Evolutionary conservation across 2,888 invertebrate genomes (phyloP).

Genomic region (Chalcosyrphus nemorum): DNA sequence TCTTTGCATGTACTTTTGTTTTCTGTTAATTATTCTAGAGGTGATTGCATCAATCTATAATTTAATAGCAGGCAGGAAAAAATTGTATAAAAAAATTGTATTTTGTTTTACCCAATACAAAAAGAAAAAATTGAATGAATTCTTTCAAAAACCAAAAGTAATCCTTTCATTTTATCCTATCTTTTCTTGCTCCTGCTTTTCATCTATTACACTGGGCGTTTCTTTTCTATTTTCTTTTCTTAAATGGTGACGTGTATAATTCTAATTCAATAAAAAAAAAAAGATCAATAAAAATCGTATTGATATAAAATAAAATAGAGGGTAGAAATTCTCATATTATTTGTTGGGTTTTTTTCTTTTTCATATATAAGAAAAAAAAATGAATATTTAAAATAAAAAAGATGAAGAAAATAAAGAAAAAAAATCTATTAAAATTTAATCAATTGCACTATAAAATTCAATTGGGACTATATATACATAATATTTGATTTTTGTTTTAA

Average conservation of each 20-base stretch:
- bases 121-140: slow-evolving; percentile 17
- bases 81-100: neutral
- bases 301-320: slow-evolving; percentile 57
- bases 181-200: slow-evolving; percentile 14
- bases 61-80: slow-evolving; percentile 1
- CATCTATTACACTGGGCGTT: slow-evolving; percentile 40
- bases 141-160: slow-evolving; percentile 47
- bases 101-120: slow-evolving; percentile 11
- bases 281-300: neutral
- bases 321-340: slow-evolving; percentile 51
- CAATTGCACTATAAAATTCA: slow-evolving; percentile 77
- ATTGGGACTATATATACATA: slow-evolving; percentile 74
- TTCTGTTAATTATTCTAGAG: slow-evolving; percentile 52
- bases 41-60: slow-evolving; percentile 33
- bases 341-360: slow-evolving; percentile 1
- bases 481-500: slow-evolving; percentile 23
- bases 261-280: slow-evolving; percentile 30
- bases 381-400: slow-evolving; percentile 11
- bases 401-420: slow-evolving; percentile 48
- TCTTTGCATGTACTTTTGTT: neutral
- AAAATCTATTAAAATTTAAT: slow-evolving; percentile 74
- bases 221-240: neutral
- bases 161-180: slow-evolving; percentile 11
- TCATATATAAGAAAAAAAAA: slow-evolving; percentile 20
- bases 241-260: slow-evolving; percentile 24